Evolutionary conservation across 2,113 vertebrate species (phyloP), one percentile per base, ranked within the genome.

Genomic region (Catagonus wagneri): DNA sequence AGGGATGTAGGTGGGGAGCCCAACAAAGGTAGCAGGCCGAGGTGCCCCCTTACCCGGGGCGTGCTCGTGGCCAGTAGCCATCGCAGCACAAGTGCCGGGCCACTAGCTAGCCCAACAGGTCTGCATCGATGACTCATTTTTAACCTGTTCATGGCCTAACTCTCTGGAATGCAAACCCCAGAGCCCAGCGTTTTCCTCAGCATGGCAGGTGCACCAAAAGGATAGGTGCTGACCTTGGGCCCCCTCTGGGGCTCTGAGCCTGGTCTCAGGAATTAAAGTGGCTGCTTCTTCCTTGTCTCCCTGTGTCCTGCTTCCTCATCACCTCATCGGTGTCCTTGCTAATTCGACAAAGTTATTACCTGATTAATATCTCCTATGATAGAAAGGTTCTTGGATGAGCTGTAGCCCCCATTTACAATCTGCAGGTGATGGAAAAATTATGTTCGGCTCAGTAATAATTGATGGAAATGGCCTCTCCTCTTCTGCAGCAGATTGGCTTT

Each of bases 361-460:
- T 97, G 94, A 98, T 98, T 98, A 97, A 98, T 98, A 98, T 96
- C 96, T 94, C 87, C 66, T 87, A 29, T 95, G 96, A 97, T 92
- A 79, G 89, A 97, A 97, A 74, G 74, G 96, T 94, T 98, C 93
- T 95, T 96, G 78, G 95, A 97, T 97, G 96, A 97, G 96, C 90
- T 84, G 63, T 81, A 87, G 89, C 69, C 75, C 83, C 96, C 97
- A 97, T 97, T 98, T 97, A 97, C 96, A 97, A 97, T 97, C 97
- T 94, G 97, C 87, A 93, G 80, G 92, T 97, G 97, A 98, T 98
- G 97, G 98, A 97, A 98, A 98, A 98, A 98, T 98, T 98, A 97
- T 90, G 96, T 98, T 98, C 97, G 97, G 96, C 97, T 98, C 97
- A 98, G 98, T 97, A 98, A 98, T 98, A 98, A 98, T 98, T 98